Base-by-base conservation (phyloP, 1,140 invertebrate genomes). In the Ylistrum balloti region DNA sequence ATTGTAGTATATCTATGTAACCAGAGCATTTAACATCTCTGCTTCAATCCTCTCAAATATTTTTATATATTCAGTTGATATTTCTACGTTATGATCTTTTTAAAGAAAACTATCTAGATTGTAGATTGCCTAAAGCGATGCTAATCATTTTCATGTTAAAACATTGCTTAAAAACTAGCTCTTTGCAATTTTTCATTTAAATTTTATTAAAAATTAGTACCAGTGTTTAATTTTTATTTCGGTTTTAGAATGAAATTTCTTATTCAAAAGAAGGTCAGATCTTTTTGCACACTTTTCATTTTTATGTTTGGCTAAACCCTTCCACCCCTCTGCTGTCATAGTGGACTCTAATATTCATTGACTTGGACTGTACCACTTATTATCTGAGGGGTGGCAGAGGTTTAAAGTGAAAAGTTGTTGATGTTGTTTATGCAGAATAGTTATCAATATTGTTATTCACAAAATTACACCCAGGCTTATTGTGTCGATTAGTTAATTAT, bases 11-110 rank as follows among this genome's bases (percentile, higher is more conserved):
- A 11, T 74, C 0, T 45, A 9, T 17, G 1, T 74, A 74, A 74
- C n/a, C 56, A 74, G n/a, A 74, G 56, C 56, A n/a, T 74, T 74
- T 74, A 74, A 74, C 56, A 74, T 74, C 28, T 74, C 56, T 74
- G 56, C 56, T 74, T 74, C 56, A 74, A 74, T 28, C 56, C 56
- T 74, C 56, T 74, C 22, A 74, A 11, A 28, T 74, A 28, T 74
- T 74, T 74, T 74, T 28, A 28, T 74, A 28, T 74, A 74, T 28
- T 74, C 56, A 74, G 56, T 28, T n/a, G 7, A n/a, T 74, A n/a
- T 74, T n/a, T n/a, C 2, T 74, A 74, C 22, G 22, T n/a, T n/a
- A 38, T 38, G 5, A 13, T 38, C 5, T 5, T 17, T 20, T 48
- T 48, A 10, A 48, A 20, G 11, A 48, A 28, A 74, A 28, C 2